A percentile compares a stretch with the other conserved stretches of the same genome.
Conservation (phyloP, 2,888 invertebrate genomes). For the Andrena fulva region DNA sequence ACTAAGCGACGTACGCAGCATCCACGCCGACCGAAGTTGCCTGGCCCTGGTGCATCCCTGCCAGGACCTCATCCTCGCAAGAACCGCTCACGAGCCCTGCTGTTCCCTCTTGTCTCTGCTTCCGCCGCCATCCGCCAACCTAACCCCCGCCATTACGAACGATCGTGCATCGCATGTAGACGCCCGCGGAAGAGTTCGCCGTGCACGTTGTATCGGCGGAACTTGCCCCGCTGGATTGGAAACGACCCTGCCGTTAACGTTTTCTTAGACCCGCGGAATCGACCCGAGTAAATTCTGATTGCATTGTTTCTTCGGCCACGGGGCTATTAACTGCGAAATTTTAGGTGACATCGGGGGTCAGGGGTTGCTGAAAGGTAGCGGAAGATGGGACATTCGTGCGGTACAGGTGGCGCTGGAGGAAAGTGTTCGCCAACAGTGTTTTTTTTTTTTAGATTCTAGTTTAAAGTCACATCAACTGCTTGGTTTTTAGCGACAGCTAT, state of each 20-base stretch:
- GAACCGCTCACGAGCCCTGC: conserved; percentile 4
- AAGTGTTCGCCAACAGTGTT: no score
- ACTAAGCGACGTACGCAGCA: conserved; percentile 66
- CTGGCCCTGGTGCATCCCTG: conserved; percentile 51
- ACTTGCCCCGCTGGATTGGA: conserved; percentile 27
- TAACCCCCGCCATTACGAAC: conserved; percentile 59
- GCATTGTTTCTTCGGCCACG: not conserved
- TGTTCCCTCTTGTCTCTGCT: conserved; percentile 33
- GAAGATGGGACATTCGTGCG: not conserved
- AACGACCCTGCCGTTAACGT: conserved; percentile 38
- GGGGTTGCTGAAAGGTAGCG: conserved; percentile 8
- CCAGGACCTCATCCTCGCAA: conserved; percentile 24
- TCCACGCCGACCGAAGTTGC: conserved; percentile 60
- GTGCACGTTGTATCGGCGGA: conserved; percentile 37
- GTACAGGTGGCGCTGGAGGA: no score
- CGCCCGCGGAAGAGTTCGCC: conserved; percentile 32
- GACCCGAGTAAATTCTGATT: conserved; percentile 45
- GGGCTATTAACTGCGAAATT: conserved; percentile 24
- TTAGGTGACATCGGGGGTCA: not conserved
- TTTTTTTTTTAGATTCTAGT: no score
- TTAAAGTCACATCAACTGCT: no score
- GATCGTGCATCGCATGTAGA: conserved; percentile 69
- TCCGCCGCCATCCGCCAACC: conserved; percentile 37
- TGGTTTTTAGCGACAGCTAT: no score
- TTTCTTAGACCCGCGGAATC: conserved; percentile 14